These are phyloP conservation scores for Donacobius atricapilla DNA, from an alignment of 2,113 vertebrate genomes.

Conservation along the genomic window DNA sequence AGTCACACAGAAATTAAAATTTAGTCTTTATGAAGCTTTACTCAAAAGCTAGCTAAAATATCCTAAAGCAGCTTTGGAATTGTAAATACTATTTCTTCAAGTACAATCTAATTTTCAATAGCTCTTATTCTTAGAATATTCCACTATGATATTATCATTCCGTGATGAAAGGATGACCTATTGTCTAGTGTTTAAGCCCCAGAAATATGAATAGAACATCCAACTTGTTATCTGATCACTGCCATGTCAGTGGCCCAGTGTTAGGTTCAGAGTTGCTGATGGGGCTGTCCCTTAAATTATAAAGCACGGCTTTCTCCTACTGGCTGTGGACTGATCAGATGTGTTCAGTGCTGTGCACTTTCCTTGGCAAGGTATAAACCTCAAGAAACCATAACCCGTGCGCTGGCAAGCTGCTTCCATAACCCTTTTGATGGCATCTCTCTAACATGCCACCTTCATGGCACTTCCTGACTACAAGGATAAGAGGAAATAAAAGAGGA, in stretches of 20 bases:
- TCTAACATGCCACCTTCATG: background rate
- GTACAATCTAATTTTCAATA: background rate
- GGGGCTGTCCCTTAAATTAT: background rate
- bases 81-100: background rate
- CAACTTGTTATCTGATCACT: background rate
- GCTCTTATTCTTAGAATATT: background rate
- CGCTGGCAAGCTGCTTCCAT: background rate
- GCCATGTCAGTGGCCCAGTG: background rate
- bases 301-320: background rate
- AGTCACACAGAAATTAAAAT: background rate
- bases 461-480: background rate
- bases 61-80: background rate
- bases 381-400: accelerated
- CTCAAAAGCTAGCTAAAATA: background rate
- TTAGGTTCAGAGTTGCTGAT: background rate
- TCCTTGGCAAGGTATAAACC: background rate
- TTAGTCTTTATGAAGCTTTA: background rate
- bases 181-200: background rate
- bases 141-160: background rate
- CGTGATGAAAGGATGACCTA: background rate
- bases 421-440: background rate
- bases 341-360: background rate
- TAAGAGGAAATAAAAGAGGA: background rate
- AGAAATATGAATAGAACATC: background rate
- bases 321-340: background rate